Evolutionary conservation across 2,888 invertebrate genomes (phyloP).

Genomic region (Xylota sylvarum): DNA sequence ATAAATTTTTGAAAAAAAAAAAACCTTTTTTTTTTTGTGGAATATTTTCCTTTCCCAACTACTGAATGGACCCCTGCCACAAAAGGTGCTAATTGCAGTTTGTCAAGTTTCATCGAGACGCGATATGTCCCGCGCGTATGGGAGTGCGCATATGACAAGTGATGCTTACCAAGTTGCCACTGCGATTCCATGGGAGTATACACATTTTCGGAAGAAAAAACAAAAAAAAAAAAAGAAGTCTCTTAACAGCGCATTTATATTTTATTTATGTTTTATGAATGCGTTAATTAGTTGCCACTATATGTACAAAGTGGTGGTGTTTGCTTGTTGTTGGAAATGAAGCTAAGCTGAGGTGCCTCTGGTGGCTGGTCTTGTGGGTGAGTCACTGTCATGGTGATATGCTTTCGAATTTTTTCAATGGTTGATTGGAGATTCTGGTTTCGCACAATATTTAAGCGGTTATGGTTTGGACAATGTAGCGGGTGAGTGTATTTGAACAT

Average conservation of each 20-base stretch:
- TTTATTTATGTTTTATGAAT: conserved; percentile 70
- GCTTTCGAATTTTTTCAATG: conserved; percentile 21
- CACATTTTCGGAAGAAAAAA: not conserved
- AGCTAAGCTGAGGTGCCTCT: conserved; percentile 24
- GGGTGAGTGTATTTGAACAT: conserved; percentile 1
- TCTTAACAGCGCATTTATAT: conserved; percentile 50
- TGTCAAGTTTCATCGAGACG: conserved; percentile 69
- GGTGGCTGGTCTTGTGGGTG: conserved; percentile 2
- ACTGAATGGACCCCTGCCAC: conserved; percentile 46
- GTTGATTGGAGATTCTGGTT: not conserved
- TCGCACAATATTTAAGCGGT: conserved; percentile 17
- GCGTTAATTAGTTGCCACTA: conserved; percentile 72
- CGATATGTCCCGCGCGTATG: conserved; percentile 44
- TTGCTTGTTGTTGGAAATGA: conserved; percentile 49
- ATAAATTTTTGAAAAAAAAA: conserved; percentile 28
- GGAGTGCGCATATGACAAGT: conserved; percentile 51
- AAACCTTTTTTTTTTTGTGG: not conserved
- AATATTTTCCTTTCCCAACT: conserved; percentile 44
- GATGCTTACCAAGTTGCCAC: conserved; percentile 37
- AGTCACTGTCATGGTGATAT: conserved; percentile 27
- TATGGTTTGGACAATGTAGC: conserved; percentile 9
- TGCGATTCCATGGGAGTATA: conserved; percentile 49
- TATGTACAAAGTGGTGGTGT: conserved; percentile 39
- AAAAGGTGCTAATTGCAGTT: conserved; percentile 76
- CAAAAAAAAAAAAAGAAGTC: conserved; percentile 23